Evolutionary conservation across 2,888 invertebrate genomes (phyloP), one percentile per base, ranked within the genome.

Genomic region (Cheilosia pagana): DNA sequence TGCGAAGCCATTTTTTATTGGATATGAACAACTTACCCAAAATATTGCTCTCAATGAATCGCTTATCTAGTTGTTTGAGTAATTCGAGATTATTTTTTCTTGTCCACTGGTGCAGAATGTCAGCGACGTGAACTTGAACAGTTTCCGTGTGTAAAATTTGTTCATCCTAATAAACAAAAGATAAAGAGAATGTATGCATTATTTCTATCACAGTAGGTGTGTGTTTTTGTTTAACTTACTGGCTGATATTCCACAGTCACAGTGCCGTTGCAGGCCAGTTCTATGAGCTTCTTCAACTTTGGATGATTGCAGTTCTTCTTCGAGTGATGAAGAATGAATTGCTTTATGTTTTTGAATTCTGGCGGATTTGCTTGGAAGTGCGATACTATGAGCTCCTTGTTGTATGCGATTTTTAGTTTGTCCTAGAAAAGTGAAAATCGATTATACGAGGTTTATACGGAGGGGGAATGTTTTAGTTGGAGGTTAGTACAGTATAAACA

Each of bases 301-400:
- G 88, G 89, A 87, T 91, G 89, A 88, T 92, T 91, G 71, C 90
- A 90, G 67, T 90, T 90, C 68, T 88, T 89, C 86, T 91, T 92
- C 62, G 92, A 91, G 81, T 88, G 88, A 76, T 90, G 88, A 60
- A 91, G 75, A 59, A 92, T 87, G 74, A 91, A 90, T 63, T 90
- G 88, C 79, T 89, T 90, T 2, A 91, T 87, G 87, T 89, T 89
- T 74, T 88, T 88, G 48, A 82, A 88, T 52, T 87, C 85, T 41
- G 87, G 87, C 87, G 78, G 65, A 65, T 28, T 62, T 71, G 77
- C 55, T 70, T 65, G 70, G 57, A 90, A 90, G 77, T 89, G 89
- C 55, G 85, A 77, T 48, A 87, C 88, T 70, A 92, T 87, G 39
- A 90, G 87, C n/a, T 89, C 88, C 86, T 88, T 87, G 83, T 91